Base-by-base conservation (phyloP, 2,113 vertebrate genomes). In the Pterocles gutturalis region DNA sequence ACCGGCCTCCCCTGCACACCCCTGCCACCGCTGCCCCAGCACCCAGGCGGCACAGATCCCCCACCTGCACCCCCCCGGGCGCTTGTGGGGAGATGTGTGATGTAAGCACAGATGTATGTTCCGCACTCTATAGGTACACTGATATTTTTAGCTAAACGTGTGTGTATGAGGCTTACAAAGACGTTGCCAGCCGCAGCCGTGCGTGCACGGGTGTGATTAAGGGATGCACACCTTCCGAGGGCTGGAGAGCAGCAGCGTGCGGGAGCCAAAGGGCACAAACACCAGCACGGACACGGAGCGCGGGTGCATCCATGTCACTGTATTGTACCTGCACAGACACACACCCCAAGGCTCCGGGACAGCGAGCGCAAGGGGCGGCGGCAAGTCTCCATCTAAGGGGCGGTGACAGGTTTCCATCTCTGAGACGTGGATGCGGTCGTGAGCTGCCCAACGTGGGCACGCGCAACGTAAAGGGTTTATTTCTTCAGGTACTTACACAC, bases 21-120 rank as follows among this genome's bases (percentile, higher is more conserved):
- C 43, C 28, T 22, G 48, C 48, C 38, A 41, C 38, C 51, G 60
- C 19, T 10, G 5, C n/a, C 38, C 41, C 51, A 22, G 24, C 78
- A 11, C 60, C 57, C 88, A 28, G 77, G 28, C 45, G 82, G 49
- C 69, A 3, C 11, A 1, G 51, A 22, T 10, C 18, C 8, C 3
- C 1, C 0, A n/a, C 46, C 1, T 0, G 18, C 65, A 22, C 5
- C 0, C 34, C 3, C 31, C 1, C 0, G 10, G 18, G 20, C 17
- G 26, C 45, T 17, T 1, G 2, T 2, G 2, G 46, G 31, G 48
- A 34, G 33, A 28, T 0, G 9, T 0, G 9, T 4, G 25, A 2
- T 2, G 4, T 1, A 16, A 45, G 46, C 67, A 65, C 80, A 31
- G 18, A 54, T 3, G 7, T 2, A 2, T 0, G 22, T 9, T 29